These are phyloP conservation scores for Burhinus bistriatus DNA, from an alignment of 2,113 vertebrate species.

Conservation along the genomic window DNA sequence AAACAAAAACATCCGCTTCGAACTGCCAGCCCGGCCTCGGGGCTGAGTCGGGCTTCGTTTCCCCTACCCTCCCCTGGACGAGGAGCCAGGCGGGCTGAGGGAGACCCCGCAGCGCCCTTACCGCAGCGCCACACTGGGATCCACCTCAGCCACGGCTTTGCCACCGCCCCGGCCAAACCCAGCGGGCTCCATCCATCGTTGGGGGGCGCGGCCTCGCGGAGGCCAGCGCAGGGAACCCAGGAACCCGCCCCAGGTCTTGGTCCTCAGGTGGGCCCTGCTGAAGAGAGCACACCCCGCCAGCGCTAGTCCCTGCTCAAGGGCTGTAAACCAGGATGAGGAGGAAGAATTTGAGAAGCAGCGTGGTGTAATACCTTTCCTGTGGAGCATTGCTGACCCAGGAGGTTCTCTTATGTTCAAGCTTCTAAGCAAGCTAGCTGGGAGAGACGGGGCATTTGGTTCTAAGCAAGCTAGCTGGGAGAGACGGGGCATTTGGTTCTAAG, in stretches of 20 bases:
- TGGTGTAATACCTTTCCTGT: neutral
- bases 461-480: too few relatives aligned
- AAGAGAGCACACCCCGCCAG: neutral
- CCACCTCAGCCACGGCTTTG: neutral
- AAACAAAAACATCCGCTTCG: accelerated
- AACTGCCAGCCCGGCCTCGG: neutral
- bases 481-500: too few relatives aligned
- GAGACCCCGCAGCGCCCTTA: accelerated
- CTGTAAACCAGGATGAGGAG: neutral
- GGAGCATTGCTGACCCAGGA: too few relatives aligned
- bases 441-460: too few relatives aligned
- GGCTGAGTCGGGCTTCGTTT: accelerated
- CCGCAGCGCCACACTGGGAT: accelerated
- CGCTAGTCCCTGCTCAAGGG: too few relatives aligned
- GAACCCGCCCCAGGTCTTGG: too few relatives aligned
- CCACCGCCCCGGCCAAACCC: too few relatives aligned
- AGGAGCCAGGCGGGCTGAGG: too few relatives aligned
- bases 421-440: too few relatives aligned
- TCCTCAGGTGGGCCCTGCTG: neutral
- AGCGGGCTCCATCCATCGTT: neutral
- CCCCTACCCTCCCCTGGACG: neutral
- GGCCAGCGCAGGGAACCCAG: too few relatives aligned
- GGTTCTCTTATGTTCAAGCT: too few relatives aligned
- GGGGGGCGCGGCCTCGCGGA: accelerated
- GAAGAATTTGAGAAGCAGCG: neutral